Evolutionary conservation across 2,888 invertebrate genomes (phyloP), one percentile per base, ranked within the genome.

Genomic region (Endomychus coccineus): DNA sequence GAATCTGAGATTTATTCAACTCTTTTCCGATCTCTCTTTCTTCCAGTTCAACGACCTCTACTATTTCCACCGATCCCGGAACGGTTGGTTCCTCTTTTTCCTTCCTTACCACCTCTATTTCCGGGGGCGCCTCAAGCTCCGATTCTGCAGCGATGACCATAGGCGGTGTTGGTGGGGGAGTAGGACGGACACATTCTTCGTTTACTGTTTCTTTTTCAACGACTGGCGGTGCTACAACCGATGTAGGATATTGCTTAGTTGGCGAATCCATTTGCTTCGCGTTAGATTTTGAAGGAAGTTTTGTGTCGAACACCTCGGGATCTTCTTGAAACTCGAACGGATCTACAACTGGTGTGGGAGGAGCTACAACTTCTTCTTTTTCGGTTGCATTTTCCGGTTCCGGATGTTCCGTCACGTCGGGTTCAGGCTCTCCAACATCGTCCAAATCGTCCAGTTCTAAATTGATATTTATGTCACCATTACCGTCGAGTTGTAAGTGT

Each of bases 241-340:
- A n/a, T 6, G 21, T 6, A 19, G 21, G 21, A 19, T 19, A 7
- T 19, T 19, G 21, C n/a, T 19, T 6, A n/a, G 21, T n/a, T n/a
- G n/a, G n/a, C n/a, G n/a, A n/a, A n/a, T 25, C 21, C 6, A 6
- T 19, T 19, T 6, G 21, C n/a, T 19, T 19, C 6, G 21, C 21
- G 19, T 32, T 27, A 15, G 24, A 12, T 6, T 13, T 5, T 27
- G 31, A 30, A 5, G 38, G 32, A 12, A 12, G 22, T 43, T 51
- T 54, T 29, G 49, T 48, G 48, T 61, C 45, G 39, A 44, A 53
- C 34, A 61, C 50, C 12, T 61, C 57, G 3, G 62, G 61, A 37
- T 66, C 66, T 43, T 66, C 66, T 50, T 61, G 61, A 46, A 66
- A 66, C 38, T 66, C 66, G 44, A 66, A 66, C 3, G 66, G 66